Conservation (phyloP, 2,797 vertebrate genomes). For the Caiman crocodilus region DNA sequence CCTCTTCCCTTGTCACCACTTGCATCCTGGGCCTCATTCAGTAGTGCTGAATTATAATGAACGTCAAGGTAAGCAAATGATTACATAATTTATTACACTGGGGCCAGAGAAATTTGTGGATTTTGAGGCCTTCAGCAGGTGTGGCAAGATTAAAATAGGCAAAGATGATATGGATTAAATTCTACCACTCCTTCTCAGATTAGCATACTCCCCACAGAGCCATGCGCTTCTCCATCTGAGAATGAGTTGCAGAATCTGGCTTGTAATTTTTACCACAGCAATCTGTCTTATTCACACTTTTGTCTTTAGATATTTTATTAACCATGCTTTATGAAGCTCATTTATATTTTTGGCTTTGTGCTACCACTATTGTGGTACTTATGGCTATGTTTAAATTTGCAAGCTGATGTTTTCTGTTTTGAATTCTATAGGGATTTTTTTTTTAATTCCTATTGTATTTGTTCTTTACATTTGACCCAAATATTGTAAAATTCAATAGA, state of each 20-base stretch:
- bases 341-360: background rate
- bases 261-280: background rate
- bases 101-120: background rate
- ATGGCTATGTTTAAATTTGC: background rate
- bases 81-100: background rate
- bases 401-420: background rate
- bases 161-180: fast-evolving
- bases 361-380: background rate
- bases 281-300: background rate
- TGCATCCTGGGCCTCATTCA: background rate
- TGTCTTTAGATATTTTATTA: background rate
- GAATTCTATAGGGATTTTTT: background rate
- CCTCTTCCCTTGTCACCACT: background rate
- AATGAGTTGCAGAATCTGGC: background rate
- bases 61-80: background rate
- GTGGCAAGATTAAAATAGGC: background rate
- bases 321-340: background rate
- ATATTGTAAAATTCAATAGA: too few species aligned
- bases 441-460: background rate
- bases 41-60: background rate
- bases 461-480: background rate
- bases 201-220: background rate
- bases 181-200: background rate
- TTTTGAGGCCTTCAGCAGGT: background rate
- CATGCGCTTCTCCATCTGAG: background rate